These are phyloP conservation scores for Protosalanx chinensis DNA, from an alignment of 2,797 vertebrate species.

Conservation along the genomic window DNA sequence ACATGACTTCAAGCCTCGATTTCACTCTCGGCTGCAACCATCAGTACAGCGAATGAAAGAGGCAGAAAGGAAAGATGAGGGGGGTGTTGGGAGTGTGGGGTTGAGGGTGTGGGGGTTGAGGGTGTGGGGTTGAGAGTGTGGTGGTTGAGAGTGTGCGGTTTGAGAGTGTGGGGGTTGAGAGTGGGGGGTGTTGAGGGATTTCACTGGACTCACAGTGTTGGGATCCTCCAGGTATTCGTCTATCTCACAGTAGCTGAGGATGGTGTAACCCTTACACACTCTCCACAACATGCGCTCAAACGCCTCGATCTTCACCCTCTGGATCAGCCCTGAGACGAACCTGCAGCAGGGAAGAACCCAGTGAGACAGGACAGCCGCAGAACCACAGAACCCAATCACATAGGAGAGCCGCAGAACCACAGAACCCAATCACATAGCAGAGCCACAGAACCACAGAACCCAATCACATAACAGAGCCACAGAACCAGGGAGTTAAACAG, in stretches of 20 bases:
- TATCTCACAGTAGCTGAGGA: slow-evolving; percentile 88
- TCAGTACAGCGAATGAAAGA: background rate
- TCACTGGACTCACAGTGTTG: slow-evolving; percentile 78
- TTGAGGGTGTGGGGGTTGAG: too few relatives aligned
- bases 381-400: background rate
- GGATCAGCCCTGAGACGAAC: slow-evolving; percentile 91
- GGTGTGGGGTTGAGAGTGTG: too few relatives aligned
- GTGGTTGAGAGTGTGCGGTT: too few relatives aligned
- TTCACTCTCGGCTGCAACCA: background rate
- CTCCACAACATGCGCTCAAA: slow-evolving; percentile 98
- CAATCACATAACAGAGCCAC: background rate
- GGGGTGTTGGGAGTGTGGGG: background rate
- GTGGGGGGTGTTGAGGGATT: slow-evolving; percentile 3
- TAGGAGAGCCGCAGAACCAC: background rate
- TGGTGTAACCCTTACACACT: slow-evolving; percentile 93
- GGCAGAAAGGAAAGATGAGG: background rate
- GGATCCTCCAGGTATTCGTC: slow-evolving; percentile 85
- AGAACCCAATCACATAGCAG: background rate
- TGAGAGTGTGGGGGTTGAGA: too few relatives aligned
- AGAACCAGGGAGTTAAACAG: background rate
- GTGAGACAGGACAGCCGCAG: background rate
- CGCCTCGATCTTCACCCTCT: slow-evolving; percentile 84
- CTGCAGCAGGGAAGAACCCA: slow-evolving; percentile 56
- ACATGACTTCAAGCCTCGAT: background rate
- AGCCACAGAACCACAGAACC: background rate